Evolutionary conservation across 2,888 invertebrate species (phyloP).

Genomic region (Taenaris catops): DNA sequence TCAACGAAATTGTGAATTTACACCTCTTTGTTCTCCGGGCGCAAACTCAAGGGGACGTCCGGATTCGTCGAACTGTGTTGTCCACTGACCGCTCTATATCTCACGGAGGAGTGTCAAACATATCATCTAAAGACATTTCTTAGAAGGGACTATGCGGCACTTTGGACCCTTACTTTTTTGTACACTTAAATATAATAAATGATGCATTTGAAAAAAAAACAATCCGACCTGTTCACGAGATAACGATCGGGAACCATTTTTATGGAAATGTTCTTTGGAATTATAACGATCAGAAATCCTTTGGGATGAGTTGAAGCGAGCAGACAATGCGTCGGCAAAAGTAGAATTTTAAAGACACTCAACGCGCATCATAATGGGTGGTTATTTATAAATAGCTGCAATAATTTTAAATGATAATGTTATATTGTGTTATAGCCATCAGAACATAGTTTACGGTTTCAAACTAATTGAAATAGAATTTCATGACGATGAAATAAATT

Average conservation of each 20-base stretch:
- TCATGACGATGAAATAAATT: too few relatives aligned
- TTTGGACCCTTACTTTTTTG: conserved; percentile 69
- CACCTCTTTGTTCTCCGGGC: conserved; percentile 54
- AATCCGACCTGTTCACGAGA: conserved; percentile 75
- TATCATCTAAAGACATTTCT: conserved; percentile 66
- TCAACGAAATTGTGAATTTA: conserved; percentile 49
- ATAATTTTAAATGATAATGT: conserved; percentile 2
- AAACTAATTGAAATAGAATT: too few relatives aligned
- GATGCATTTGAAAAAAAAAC: conserved; percentile 69
- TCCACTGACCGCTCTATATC: conserved; percentile 64
- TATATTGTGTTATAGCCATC: background rate
- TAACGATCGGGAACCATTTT: conserved; percentile 75
- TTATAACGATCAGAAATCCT: conserved; percentile 74
- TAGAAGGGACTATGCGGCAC: conserved; percentile 74
- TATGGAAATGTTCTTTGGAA: conserved; percentile 76
- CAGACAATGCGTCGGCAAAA: conserved; percentile 75
- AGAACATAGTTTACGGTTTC: too few relatives aligned
- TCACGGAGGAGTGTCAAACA: conserved; percentile 75
- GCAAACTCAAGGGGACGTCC: conserved; percentile 38
- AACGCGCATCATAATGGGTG: conserved; percentile 39
- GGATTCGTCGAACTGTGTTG: conserved; percentile 53
- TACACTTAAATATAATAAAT: conserved; percentile 75
- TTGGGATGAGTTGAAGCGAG: conserved; percentile 70
- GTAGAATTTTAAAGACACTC: conserved; percentile 33
- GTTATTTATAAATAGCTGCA: conserved; percentile 14